phyloP scores from a whole-genome alignment of 2,888 invertebrate species.

The Athalia circularis region DNA sequence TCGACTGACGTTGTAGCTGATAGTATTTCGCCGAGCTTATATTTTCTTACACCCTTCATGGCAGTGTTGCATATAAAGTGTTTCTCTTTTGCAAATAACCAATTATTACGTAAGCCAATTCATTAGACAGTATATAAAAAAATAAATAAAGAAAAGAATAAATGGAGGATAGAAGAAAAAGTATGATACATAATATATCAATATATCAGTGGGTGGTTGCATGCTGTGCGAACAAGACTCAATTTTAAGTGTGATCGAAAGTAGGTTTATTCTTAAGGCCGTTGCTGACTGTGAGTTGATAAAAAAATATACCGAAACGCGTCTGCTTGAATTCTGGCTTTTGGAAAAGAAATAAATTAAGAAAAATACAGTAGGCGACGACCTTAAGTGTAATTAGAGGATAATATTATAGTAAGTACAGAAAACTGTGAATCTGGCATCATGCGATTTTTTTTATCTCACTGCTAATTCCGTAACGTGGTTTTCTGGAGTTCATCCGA shows the following conservation, averaged over 20 bases:
- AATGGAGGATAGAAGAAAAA: conserved; percentile 20
- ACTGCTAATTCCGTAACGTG: background rate
- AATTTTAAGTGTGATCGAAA: conserved; percentile 55
- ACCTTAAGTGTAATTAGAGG: conserved; percentile 13
- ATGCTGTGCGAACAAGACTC: conserved; percentile 62
- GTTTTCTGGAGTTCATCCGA: background rate
- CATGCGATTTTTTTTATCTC: conserved; percentile 30
- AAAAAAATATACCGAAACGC: background rate
- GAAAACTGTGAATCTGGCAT: conserved; percentile 14
- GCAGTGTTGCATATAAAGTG: conserved; percentile 18
- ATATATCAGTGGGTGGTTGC: conserved; percentile 50
- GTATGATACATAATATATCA: conserved; percentile 10
- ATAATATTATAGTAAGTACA: conserved; percentile 8
- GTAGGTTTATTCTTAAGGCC: conserved; percentile 50
- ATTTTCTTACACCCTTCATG: conserved; percentile 23
- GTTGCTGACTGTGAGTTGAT: conserved; percentile 24
- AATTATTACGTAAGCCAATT: conserved; percentile 33
- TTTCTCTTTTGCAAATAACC: conserved; percentile 10
- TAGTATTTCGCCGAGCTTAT: background rate
- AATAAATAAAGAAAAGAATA: background rate
- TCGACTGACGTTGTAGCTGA: background rate
- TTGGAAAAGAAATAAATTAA: background rate
- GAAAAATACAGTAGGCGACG: conserved; percentile 10
- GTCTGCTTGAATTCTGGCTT: too few species aligned
- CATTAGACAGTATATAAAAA: conserved; percentile 15